These are phyloP conservation scores for Typhlomys cinereus DNA, from an alignment of 2,113 vertebrate species.

Conservation along the genomic window DNA sequence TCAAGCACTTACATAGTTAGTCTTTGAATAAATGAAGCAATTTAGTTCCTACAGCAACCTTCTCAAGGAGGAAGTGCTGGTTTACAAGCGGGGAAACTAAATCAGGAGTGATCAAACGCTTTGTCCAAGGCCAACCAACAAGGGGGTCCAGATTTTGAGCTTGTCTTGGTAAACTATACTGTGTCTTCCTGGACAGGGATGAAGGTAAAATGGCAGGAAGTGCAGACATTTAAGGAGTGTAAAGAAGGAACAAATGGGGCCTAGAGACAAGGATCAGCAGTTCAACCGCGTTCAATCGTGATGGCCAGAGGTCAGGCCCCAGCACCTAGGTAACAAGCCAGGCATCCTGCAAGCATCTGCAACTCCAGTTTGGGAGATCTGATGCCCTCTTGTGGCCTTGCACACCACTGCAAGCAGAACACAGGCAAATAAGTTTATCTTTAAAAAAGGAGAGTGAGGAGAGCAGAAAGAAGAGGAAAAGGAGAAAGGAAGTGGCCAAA, in stretches of 20 bases:
- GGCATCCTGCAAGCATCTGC: too few species aligned
- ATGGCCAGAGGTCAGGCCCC: too few species aligned
- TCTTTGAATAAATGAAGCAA: background rate
- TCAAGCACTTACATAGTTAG: background rate
- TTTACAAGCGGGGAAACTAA: background rate
- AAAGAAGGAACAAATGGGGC: background rate
- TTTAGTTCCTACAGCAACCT: conserved; percentile 17
- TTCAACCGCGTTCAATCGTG: too few species aligned
- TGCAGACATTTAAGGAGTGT: background rate
- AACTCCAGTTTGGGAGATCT: too few species aligned
- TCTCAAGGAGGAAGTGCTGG: background rate
- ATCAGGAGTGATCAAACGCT: conserved; percentile 21
- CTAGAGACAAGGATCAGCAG: too few species aligned
- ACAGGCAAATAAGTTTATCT: too few species aligned
- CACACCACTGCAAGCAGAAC: too few species aligned
- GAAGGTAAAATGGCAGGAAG: conserved; percentile 22
- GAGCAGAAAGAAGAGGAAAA: too few species aligned
- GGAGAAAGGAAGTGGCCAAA: background rate
- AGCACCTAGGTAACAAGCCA: too few species aligned
- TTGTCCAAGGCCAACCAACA: background rate
- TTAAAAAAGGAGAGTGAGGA: too few species aligned
- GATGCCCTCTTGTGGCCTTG: too few species aligned
- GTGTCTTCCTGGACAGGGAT: background rate
- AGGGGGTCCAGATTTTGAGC: background rate
- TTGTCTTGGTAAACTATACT: background rate